Base-by-base conservation (phyloP, 2,113 vertebrate species). In the Hippocampus barbouri region DNA sequence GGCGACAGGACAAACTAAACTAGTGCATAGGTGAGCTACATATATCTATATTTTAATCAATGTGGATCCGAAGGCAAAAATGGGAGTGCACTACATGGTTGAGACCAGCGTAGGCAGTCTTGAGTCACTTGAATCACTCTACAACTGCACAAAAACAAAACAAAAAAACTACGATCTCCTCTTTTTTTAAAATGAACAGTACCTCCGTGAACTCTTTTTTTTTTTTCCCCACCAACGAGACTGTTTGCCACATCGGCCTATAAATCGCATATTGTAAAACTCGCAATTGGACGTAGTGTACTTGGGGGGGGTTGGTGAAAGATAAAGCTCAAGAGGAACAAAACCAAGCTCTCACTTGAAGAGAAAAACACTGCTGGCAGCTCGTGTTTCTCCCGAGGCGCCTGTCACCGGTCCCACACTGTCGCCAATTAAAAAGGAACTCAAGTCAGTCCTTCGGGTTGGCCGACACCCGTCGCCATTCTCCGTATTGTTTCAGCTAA, bases 371-470 rank as follows among this genome's bases (percentile, higher is more conserved):
- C 27, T 8, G 16, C 27, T 10, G 59, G 59, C 59, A 18, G 59
- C 59, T 34, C 34, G 59, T 61, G 34, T 61, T 18, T 34, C 27
- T 61, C 59, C 59, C 27, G 59, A 61, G 27, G 59, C 27, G 59
- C 6, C 59, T 34, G 59, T 20, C 59, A 61, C 27, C 59, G 5
- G 27, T 30, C 23, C 11, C 23, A 0, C 1, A 5, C 56, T 18
- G 27, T 61, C 59, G 15, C 59, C 59, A 61, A 61, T 61, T 61
- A 61, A 61, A 38, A 61, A 30, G 59, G 25, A 60, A 60, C 59
- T 30, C 59, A 15, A 30, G 57, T 30, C 25, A 16, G 25, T 7
- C 57, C 25, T 30, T 25, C 10, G 23, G 20, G n/a, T 3, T 23
- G 53, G 53, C 8, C 20, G 53, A n/a, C 53, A 8, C 21, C n/a